Base-by-base conservation (phyloP, 2,888 invertebrate species). In the Taenaris catops region DNA sequence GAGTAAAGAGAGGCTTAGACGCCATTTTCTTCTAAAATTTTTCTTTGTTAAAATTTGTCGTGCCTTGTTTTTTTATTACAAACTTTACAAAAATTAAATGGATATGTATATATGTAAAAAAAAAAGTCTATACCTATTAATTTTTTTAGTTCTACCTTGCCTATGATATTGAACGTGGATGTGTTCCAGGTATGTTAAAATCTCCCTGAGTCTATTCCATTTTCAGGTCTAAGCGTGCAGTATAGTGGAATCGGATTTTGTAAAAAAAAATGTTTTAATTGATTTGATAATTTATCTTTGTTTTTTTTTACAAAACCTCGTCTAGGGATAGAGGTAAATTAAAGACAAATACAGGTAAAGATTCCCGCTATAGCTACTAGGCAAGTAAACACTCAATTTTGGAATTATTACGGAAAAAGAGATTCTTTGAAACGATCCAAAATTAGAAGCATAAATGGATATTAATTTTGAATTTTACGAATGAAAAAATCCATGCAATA, bases 301-400 rank as follows among this genome's bases (percentile, higher is more conserved):
- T 8, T 2, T 36, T 28, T 48, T 60, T 69, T 69, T 68, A 67
- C 59, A 75, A 79, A 78, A 72, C 70, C 76, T 78, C 75, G 64
- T 60, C 63, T 63, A 62, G 61, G 74, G 71, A 67, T 59, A 65
- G 49, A 76, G 68, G 72, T 72, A 66, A 65, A 68, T 31, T 10
- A 68, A 67, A 66, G 61, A 56, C 67, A 62, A 62, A 62, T 51
- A 72, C 55, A 70, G 62, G 63, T 63, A 63, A 53, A 69, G 66
- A 63, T 80, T 68, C 46, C 63, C 83, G 86, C 86, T 81, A 84
- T 84, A 86, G 84, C 84, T 86, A 84, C 84, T 81, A 76, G 73
- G 86, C 84, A 86, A 86, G 86, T 86, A 69, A 62, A 80, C 76
- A 80, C 63, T 56, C 60, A 76, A 56, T 34, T 39, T 55, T 51